Conservation (phyloP, 2,888 invertebrate species). For the Drosophila meridionalis region DNA sequence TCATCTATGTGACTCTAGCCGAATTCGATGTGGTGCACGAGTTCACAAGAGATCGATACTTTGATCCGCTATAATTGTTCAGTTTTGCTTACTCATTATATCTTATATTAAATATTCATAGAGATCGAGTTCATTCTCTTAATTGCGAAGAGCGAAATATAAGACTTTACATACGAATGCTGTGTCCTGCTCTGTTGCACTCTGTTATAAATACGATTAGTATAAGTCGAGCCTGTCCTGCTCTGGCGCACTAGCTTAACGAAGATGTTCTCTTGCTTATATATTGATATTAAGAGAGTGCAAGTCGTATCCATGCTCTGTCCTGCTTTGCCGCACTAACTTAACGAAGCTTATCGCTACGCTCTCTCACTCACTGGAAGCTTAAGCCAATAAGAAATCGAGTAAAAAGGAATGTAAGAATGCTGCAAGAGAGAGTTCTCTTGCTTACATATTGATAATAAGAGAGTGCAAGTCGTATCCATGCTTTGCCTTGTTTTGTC, state of each 20-base stretch:
- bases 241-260: neutral
- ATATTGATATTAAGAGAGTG: too few relatives aligned
- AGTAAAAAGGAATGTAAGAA: too few relatives aligned
- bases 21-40: conserved; percentile 39
- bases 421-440: too few relatives aligned
- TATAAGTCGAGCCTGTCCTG: neutral
- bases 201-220: too few relatives aligned
- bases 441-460: too few relatives aligned
- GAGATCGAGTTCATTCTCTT: neutral
- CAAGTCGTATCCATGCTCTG: neutral
- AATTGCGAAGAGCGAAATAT: neutral
- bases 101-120: neutral
- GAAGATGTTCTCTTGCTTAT: neutral
- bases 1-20: conserved; percentile 31
- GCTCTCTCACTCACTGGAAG: neutral
- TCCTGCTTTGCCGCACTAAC: neutral
- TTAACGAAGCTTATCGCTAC: neutral
- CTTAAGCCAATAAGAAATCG: too few relatives aligned
- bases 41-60: conserved; percentile 8
- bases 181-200: neutral
- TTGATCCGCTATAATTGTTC: conserved; percentile 14
- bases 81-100: neutral
- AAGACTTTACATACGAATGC: neutral
- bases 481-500: neutral
- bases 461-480: neutral